A percentile compares a stretch with the other conserved stretches of the same genome.
Conservation (phyloP, 1,140 invertebrate genomes). For the Drosophila arizonae region DNA sequence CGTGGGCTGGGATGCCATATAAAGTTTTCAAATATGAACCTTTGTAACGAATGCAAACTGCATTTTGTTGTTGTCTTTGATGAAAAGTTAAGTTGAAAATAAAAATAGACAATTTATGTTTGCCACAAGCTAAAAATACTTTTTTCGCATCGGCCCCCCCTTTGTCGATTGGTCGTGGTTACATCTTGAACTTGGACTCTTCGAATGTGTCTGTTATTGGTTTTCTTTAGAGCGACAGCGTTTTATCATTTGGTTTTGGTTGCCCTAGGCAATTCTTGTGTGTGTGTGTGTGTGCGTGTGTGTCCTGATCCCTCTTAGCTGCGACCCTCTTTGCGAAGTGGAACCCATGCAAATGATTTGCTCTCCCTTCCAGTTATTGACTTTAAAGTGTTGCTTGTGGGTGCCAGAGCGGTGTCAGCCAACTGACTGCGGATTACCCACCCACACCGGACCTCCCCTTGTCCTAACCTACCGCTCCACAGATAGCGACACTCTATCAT, state of each 20-base stretch:
- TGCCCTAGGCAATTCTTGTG: slow-evolving; percentile 63
- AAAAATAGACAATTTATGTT: slow-evolving; percentile 6
- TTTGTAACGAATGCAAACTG: slow-evolving; percentile 2
- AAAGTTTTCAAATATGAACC: background rate
- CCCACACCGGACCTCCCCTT: background rate
- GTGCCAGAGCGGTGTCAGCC: slow-evolving; percentile 18
- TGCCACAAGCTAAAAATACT: slow-evolving; percentile 2
- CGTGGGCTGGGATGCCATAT: background rate
- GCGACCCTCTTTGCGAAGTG: background rate
- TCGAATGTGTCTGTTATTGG: slow-evolving; percentile 56
- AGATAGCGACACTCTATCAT: slow-evolving; percentile 1
- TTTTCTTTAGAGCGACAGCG: slow-evolving; percentile 43
- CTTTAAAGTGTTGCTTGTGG: slow-evolving; percentile 50
- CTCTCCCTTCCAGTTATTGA: slow-evolving; percentile 42
- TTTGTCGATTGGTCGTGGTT: background rate
- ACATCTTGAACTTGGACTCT: slow-evolving; percentile 50
- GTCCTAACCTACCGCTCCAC: background rate
- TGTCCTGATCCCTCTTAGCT: slow-evolving; percentile 9
- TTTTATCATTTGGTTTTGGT: slow-evolving; percentile 57
- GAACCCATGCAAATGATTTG: slow-evolving; percentile 39
- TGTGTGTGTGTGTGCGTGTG: slow-evolving; percentile 64
- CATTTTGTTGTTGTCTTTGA: slow-evolving; percentile 2
- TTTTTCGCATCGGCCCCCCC: background rate
- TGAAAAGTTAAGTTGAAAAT: background rate
- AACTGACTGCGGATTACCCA: slow-evolving; percentile 24